Evolutionary conservation across 1,140 invertebrate species (phyloP), one percentile per base, ranked within the genome.

Genomic region (Drosophila oshimai): DNA sequence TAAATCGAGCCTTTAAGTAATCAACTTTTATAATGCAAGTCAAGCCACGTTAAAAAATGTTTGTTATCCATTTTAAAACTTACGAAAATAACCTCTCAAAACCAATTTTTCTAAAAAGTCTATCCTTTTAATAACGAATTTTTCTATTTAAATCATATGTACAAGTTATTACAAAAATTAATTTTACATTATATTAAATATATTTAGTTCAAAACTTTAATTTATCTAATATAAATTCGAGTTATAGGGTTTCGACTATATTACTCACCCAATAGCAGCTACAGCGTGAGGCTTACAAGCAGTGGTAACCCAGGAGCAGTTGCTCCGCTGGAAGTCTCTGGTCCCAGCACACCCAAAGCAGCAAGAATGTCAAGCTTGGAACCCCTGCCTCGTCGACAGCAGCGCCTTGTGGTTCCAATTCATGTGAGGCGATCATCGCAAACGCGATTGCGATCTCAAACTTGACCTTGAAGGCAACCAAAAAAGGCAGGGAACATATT

Each of bases 361-460:
- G 0, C 10, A n/a, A 6, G 17, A 6, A 10, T 20, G 18, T 18
- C 29, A 41, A 5, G 2, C 12, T 28, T 41, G 18, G 28, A 46
- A 12, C 33, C 68, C 45, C 34, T 33, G 31, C 6, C 9, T 64
- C 15, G 34, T 86, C 26, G 81, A 84, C 31, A 86, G 71, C 67
- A 80, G 71, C 36, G 71, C 80, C 31, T 75, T 84, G 41, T 79
- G 79, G 80, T 86, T 72, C 58, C 60, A 79, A 26, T 79, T 69
- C 64, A 80, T 87, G 54, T 87, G 68, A 64, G 36, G 60, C 18
- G 15, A 64, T 26, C 26, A 20, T n/a, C n/a, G 61, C 20, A 31
- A 57, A 24, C 33, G n/a, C 37, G 24, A 71, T 37, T 28, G 24
- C 39, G 69, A 70, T 60, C 79, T 58, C 74, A 65, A 49, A 83